Percentiles rank a stretch among this genome's conserved stretches.
Evolutionary conservation across 2,888 invertebrate genomes (phyloP).

Genomic region (Coenonympha arcania): DNA sequence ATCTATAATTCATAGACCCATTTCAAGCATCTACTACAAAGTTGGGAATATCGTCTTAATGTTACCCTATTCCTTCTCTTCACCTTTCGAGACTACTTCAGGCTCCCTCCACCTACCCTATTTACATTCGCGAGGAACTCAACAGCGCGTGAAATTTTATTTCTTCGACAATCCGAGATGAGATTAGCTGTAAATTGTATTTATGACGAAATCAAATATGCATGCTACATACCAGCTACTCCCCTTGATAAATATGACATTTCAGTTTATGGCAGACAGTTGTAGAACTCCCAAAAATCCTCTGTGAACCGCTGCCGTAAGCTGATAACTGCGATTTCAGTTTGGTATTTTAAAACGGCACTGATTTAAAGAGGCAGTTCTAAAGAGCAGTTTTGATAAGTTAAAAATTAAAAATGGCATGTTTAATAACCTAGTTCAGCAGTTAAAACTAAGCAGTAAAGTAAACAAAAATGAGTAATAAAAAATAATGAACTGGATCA

Average conservation of each 20-base stretch:
- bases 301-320: too few species aligned
- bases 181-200: constrained; percentile 73
- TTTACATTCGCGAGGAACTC: constrained; percentile 62
- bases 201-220: constrained; percentile 71
- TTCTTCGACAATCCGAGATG: constrained; percentile 72
- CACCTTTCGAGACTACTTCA: neutral
- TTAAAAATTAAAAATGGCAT: too few species aligned
- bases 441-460: too few species aligned
- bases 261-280: constrained; percentile 19
- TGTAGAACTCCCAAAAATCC: too few species aligned
- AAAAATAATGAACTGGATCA: too few species aligned
- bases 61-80: neutral
- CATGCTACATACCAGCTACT: constrained; percentile 26
- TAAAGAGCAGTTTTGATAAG: too few species aligned
- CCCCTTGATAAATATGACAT: constrained; percentile 21
- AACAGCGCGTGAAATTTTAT: constrained; percentile 71
- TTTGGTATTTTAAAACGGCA: too few species aligned
- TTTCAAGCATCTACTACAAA: neutral
- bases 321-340: too few species aligned
- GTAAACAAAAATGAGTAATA: too few species aligned
- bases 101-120: constrained; percentile 36
- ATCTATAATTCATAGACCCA: neutral
- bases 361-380: too few species aligned
- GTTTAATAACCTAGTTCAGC: too few species aligned
- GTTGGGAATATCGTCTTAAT: too few species aligned